phyloP scores from a whole-genome alignment of 2,888 invertebrate species.

The Empis stercorea region DNA sequence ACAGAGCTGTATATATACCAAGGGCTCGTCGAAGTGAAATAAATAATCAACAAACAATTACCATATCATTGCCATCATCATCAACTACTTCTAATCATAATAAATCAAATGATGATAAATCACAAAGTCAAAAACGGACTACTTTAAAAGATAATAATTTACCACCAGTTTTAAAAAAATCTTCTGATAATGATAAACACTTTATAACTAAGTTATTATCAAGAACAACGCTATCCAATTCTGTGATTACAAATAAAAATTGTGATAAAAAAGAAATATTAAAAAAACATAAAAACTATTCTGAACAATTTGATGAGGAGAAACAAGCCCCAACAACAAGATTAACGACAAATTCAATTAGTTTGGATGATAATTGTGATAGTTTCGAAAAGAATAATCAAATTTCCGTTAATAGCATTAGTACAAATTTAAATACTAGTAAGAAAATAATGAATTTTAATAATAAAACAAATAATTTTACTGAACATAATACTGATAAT shows the following conservation, averaged over 20 bases:
- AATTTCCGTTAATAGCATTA: not conserved
- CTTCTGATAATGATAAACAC: not conserved
- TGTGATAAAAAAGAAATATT: not conserved
- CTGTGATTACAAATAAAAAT: not conserved
- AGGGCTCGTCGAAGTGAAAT: conserved; percentile 47
- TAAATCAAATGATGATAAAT: conserved; percentile 6
- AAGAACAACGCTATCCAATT: too few relatives aligned
- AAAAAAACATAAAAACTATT: not conserved
- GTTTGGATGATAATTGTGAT: not conserved
- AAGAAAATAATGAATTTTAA: not conserved
- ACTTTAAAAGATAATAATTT: not conserved
- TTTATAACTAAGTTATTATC: not conserved
- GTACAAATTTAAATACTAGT: not conserved
- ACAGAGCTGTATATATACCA: conserved; percentile 68
- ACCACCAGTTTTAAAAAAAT: not conserved
- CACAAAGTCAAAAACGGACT: conserved; percentile 4
- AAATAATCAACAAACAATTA: conserved; percentile 24
- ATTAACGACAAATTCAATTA: not conserved
- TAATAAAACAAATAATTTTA: not conserved
- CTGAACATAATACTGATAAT: not conserved
- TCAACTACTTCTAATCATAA: conserved; percentile 6
- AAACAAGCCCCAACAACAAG: too few relatives aligned
- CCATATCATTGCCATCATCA: not conserved
- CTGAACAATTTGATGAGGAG: not conserved
- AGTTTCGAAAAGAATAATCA: not conserved